Conservation (phyloP, 2,888 invertebrate genomes). For the Spodoptera picta region DNA sequence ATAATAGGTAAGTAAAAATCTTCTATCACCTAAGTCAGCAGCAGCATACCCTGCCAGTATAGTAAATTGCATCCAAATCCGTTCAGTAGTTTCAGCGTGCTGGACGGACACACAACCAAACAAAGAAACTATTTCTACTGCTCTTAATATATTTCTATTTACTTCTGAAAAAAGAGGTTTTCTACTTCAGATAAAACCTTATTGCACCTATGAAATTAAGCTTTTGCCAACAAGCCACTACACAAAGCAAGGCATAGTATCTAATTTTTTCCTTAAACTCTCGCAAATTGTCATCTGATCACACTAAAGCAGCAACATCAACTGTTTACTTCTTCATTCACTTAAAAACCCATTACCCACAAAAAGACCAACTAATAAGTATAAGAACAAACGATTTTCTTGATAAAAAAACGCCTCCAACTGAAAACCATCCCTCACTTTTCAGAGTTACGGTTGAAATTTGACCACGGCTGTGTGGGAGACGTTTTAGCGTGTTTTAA, state of each 20-base stretch:
- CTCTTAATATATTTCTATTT: no score
- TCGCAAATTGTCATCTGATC: conserved; percentile 54
- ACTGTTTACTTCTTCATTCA: conserved; percentile 80
- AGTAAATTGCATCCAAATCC: no score
- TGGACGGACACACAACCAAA: no score
- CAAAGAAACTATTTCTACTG: no score
- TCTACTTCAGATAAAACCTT: no score
- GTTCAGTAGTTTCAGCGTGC: no score
- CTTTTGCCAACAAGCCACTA: no score
- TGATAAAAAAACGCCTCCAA: conserved; percentile 63
- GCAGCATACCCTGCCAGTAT: no score
- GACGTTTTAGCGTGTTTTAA: conserved; percentile 80
- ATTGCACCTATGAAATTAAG: no score
- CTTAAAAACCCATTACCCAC: conserved; percentile 87
- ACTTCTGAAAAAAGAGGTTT: no score
- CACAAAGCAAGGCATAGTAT: conserved; percentile 5
- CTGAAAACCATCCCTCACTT: conserved; percentile 45
- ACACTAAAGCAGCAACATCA: conserved; percentile 58
- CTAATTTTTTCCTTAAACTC: conserved; percentile 34
- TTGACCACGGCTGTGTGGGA: conserved; percentile 45
- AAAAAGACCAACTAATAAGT: conserved; percentile 85
- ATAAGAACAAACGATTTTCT: conserved; percentile 74
- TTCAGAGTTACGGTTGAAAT: conserved; percentile 32
- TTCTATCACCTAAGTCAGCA: no score
- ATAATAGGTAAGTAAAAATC: no score